These are phyloP conservation scores for Megalops atlanticus DNA, from an alignment of 2,113 vertebrate species.

Conservation along the genomic window DNA sequence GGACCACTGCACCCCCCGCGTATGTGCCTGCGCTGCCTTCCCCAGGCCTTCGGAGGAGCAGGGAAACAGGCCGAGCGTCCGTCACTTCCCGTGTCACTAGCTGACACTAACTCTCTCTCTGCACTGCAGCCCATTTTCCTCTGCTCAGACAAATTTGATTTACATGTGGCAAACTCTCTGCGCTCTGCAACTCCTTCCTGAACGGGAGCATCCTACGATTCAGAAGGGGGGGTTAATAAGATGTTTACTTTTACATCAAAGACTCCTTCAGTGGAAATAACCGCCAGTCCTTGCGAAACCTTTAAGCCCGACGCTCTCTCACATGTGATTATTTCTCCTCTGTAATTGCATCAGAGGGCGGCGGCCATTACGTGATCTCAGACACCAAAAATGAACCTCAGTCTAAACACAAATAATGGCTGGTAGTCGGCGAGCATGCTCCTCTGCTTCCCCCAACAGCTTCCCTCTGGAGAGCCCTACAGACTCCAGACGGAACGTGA, in stretches of 20 bases:
- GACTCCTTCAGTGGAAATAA: slow-evolving; percentile 36
- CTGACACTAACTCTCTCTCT: not conserved
- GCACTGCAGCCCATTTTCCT: not conserved
- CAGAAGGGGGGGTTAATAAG: slow-evolving; percentile 23
- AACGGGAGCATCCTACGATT: not conserved
- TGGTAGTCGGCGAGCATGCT: not conserved
- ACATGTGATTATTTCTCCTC: slow-evolving; percentile 37
- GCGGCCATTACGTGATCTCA: slow-evolving; percentile 36
- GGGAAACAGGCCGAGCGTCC: not conserved
- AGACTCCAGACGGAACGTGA: too few species aligned
- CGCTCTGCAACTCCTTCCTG: not conserved
- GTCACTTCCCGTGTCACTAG: not conserved
- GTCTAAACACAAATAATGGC: slow-evolving; percentile 29
- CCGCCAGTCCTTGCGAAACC: slow-evolving; percentile 30
- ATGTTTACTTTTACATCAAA: slow-evolving; percentile 46
- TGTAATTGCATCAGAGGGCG: slow-evolving; percentile 43
- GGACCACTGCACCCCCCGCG: not conserved
- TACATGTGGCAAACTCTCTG: slow-evolving; percentile 19
- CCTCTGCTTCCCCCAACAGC: too few species aligned
- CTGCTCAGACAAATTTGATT: not conserved
- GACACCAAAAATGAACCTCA: slow-evolving; percentile 41
- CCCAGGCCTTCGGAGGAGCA: not conserved
- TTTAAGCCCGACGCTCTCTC: slow-evolving; percentile 39
- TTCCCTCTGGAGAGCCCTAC: not conserved
- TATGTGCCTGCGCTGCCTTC: not conserved